phyloP scores from a whole-genome alignment of 2,888 invertebrate species.

The Nezara viridula region DNA sequence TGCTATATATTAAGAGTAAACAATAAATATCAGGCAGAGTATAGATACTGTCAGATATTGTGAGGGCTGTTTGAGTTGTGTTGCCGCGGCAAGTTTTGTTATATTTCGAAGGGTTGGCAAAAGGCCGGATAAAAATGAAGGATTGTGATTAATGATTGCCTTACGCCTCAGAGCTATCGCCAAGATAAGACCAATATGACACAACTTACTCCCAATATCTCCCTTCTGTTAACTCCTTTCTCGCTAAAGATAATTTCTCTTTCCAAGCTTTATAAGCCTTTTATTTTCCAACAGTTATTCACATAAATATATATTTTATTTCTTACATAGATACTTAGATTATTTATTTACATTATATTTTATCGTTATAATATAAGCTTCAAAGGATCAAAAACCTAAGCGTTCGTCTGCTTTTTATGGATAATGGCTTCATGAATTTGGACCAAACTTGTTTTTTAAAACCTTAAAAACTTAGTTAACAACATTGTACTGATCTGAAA shows the following conservation, averaged over 20 bases:
- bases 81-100: slow-evolving; percentile 13
- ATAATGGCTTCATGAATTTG: no score
- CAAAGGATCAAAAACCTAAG: no score
- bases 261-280: background rate
- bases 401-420: no score
- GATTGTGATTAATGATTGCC: slow-evolving; percentile 42
- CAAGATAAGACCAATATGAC: slow-evolving; percentile 16
- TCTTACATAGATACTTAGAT: no score
- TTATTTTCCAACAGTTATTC: background rate
- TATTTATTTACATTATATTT: no score
- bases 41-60: background rate
- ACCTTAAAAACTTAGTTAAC: no score
- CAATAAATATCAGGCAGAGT: background rate
- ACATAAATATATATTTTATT: background rate
- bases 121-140: slow-evolving; percentile 42
- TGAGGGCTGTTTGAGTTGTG: background rate
- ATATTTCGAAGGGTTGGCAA: slow-evolving; percentile 26
- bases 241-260: background rate
- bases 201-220: slow-evolving; percentile 27
- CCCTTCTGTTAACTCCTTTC: slow-evolving; percentile 25
- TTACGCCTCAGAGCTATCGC: background rate
- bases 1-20: background rate
- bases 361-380: no score
- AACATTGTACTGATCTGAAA: no score
- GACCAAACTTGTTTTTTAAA: no score